Percentiles rank a stretch among this genome's conserved stretches.
Evolutionary conservation across 2,888 invertebrate species (phyloP).

Genomic region (Parnassius mnemosyne): DNA sequence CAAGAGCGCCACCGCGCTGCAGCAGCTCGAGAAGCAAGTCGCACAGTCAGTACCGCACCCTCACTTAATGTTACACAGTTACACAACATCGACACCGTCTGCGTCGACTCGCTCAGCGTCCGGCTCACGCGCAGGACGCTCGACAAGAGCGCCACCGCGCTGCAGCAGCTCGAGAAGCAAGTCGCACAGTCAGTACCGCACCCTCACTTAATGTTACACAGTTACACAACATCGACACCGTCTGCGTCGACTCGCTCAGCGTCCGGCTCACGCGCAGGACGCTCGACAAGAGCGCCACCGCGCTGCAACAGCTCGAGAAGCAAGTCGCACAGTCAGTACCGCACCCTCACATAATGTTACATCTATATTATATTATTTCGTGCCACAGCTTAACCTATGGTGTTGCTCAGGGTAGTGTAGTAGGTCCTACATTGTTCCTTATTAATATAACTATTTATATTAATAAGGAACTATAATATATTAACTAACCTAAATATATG

Average conservation of each 20-base stretch:
- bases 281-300: conserved; percentile 91
- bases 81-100: conserved; percentile 99
- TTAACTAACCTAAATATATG: no score
- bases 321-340: conserved; percentile 87
- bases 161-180: conserved; percentile 88
- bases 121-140: conserved; percentile 92
- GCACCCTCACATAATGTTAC: no score
- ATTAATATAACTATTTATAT: no score
- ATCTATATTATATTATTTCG: no score
- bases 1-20: conserved; percentile 88
- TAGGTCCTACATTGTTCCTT: no score
- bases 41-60: conserved; percentile 82
- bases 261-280: conserved; percentile 93
- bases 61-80: no score
- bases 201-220: conserved; percentile 59
- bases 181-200: conserved; percentile 84
- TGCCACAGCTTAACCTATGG: no score
- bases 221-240: conserved; percentile 99
- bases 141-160: conserved; percentile 90
- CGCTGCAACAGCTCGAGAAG: conserved; percentile 88
- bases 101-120: conserved; percentile 99
- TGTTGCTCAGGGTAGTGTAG: no score
- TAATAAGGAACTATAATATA: no score
- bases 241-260: conserved; percentile 99
- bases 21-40: conserved; percentile 88